Evolutionary conservation across 2,113 vertebrate genomes (phyloP).

Genomic region (Erpornis zantholeuca): DNA sequence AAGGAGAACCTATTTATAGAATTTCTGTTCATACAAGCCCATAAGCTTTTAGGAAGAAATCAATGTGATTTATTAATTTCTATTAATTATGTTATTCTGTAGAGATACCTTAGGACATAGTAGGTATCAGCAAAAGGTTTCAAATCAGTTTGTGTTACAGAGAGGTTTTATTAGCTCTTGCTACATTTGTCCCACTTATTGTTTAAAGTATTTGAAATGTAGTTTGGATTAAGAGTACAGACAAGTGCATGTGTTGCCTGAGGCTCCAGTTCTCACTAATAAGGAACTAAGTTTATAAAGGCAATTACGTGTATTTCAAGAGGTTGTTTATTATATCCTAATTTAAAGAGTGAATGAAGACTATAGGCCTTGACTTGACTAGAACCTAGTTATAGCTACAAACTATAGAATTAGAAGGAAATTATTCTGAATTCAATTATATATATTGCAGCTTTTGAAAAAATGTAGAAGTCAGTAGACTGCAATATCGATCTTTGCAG

Average conservation of each 20-base stretch:
- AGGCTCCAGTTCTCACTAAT: neutral
- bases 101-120: neutral
- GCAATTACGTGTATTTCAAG: neutral
- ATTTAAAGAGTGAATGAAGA: neutral
- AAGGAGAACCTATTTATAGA: neutral
- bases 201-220: neutral
- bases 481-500: neutral
- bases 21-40: neutral
- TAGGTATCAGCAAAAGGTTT: neutral
- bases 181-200: neutral
- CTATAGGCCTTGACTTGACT: neutral
- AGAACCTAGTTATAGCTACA: neutral
- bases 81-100: neutral
- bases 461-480: neutral
- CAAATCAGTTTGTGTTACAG: neutral
- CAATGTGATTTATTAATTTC: neutral
- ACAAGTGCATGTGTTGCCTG: neutral
- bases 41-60: neutral
- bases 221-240: neutral
- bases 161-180: neutral
- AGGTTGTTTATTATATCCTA: neutral
- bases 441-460: neutral
- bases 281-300: neutral
- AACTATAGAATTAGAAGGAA: neutral
- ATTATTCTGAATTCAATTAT: neutral